Evolutionary conservation across 2,888 invertebrate species (phyloP).

Genomic region (Phorcus lineatus): DNA sequence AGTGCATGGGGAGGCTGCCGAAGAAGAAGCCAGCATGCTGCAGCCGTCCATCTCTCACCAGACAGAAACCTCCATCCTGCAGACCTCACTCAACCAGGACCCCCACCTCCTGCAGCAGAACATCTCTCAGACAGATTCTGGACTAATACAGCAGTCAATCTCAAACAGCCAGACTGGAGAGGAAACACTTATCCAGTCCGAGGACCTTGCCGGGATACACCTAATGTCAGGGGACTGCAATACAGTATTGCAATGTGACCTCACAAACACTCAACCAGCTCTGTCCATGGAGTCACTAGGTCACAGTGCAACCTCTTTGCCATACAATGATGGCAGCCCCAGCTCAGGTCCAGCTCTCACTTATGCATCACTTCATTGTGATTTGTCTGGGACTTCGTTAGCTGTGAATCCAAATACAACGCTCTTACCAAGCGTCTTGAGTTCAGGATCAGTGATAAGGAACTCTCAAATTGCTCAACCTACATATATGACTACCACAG

Average conservation of each 20-base stretch:
- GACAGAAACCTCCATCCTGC: not conserved
- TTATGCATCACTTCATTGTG: not conserved
- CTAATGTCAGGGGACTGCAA: slow-evolving; percentile 2
- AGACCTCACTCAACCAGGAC: not conserved
- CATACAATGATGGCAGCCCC: not conserved
- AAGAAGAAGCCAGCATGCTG: not conserved
- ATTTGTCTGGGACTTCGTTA: not conserved
- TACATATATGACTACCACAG: not conserved
- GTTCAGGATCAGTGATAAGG: not conserved
- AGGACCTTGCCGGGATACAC: not conserved
- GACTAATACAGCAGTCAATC: not conserved
- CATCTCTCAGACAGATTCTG: not conserved
- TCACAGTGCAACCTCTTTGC: not conserved
- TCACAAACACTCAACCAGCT: not conserved
- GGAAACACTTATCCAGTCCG: not conserved
- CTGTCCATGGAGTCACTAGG: not conserved
- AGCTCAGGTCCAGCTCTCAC: not conserved
- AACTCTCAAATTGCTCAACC: slow-evolving; percentile 4
- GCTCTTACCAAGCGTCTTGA: too few relatives aligned
- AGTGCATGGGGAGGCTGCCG: not conserved
- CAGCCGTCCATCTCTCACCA: not conserved
- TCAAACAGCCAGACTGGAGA: not conserved
- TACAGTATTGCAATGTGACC: not conserved
- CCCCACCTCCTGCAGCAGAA: not conserved
- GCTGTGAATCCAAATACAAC: not conserved